Percentiles rank a stretch among this genome's conserved stretches.
Evolutionary conservation across 2,113 vertebrate genomes (phyloP).

Genomic region (Eubucco bourcierii): DNA sequence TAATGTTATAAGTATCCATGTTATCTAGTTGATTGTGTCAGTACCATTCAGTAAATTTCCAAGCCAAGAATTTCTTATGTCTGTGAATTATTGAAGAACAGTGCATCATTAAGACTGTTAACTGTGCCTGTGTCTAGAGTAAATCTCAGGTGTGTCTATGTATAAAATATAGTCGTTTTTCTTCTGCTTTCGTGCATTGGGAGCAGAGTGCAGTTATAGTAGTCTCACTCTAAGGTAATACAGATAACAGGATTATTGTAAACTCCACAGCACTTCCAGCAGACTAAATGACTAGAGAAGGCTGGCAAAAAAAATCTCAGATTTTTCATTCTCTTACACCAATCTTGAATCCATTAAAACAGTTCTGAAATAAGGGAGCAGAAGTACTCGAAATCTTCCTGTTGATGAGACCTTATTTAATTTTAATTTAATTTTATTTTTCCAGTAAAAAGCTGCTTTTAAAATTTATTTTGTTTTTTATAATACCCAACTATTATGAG

Average conservation of each 20-base stretch:
- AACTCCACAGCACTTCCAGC: slow-evolving; percentile 49
- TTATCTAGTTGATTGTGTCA: not conserved
- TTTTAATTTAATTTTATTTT: not conserved
- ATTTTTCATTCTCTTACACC: slow-evolving; percentile 16
- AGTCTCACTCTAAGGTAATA: slow-evolving; percentile 35
- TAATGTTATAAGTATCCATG: not conserved
- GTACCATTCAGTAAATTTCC: not conserved
- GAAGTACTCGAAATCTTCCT: not conserved
- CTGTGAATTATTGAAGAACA: not conserved
- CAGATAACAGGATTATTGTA: slow-evolving; percentile 53
- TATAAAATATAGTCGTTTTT: not conserved
- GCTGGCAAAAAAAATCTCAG: slow-evolving; percentile 12
- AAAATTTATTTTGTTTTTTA: not conserved
- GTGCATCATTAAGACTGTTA: not conserved
- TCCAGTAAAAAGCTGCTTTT: not conserved
- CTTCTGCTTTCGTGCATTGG: slow-evolving; percentile 16
- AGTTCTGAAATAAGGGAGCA: not conserved
- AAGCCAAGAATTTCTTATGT: not conserved
- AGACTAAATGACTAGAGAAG: slow-evolving; percentile 31
- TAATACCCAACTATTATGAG: not conserved
- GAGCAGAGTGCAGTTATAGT: slow-evolving; percentile 46
- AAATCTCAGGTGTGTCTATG: not conserved
- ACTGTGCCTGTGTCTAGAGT: not conserved
- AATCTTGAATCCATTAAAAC: not conserved
- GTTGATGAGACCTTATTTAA: not conserved